Evolutionary conservation across 2,888 invertebrate genomes (phyloP).

Genomic region (Cepaea hortensis): DNA sequence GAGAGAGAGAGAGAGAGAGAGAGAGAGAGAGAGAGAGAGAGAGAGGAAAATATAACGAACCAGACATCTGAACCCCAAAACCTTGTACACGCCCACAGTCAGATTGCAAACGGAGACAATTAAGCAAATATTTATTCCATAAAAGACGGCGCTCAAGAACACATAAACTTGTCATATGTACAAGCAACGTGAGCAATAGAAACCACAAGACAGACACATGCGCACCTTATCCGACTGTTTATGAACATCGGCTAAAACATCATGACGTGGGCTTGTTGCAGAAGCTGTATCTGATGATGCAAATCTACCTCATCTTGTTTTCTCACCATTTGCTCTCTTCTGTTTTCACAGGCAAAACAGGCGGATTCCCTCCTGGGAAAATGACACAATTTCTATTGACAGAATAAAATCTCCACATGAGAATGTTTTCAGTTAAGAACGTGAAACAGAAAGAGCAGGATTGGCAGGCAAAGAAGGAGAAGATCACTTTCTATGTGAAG

Average conservation of each 20-base stretch:
- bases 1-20: no score
- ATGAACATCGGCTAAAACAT: constrained; percentile 3
- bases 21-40: no score
- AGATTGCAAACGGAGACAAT: not conserved
- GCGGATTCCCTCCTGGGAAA: not conserved
- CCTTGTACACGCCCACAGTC: no score
- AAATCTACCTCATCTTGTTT: constrained; percentile 5
- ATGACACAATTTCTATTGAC: not conserved
- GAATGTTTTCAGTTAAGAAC: not conserved
- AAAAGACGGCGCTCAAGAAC: not conserved
- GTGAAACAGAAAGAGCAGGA: no score
- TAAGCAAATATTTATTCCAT: not conserved
- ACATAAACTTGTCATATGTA: not conserved
- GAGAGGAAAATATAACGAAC: no score
- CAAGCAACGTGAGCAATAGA: not conserved
- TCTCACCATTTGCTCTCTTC: not conserved
- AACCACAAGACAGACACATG: not conserved
- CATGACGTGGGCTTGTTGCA: not conserved
- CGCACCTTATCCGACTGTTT: not conserved
- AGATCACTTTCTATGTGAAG: not conserved
- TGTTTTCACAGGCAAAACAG: not conserved
- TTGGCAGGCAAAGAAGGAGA: not conserved
- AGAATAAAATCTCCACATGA: not conserved
- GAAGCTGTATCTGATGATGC: not conserved
- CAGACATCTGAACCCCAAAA: no score